A percentile compares a stretch with the other conserved stretches of the same genome.
These are phyloP conservation scores for Ctenicera cuprea DNA, from an alignment of 2,888 invertebrate genomes.

Conservation along the genomic window DNA sequence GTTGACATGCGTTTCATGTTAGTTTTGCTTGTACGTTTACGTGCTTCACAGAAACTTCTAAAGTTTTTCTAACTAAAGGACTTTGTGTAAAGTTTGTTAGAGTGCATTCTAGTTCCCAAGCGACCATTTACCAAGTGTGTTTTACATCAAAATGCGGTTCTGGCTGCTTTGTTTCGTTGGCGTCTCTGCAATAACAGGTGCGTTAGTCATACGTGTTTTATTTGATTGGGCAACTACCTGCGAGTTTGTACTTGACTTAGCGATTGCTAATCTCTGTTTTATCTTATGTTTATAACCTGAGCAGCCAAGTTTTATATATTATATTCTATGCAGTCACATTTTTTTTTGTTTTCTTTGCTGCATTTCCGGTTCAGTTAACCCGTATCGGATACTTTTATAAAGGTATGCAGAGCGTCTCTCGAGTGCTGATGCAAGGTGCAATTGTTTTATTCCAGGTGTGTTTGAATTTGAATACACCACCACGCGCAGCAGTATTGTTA, in stretches of 20 bases:
- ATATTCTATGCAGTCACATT: no score
- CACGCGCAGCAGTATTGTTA: neutral
- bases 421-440: constrained; percentile 12
- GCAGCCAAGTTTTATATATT: neutral
- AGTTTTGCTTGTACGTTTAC: constrained; percentile 29
- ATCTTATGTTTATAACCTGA: constrained; percentile 16
- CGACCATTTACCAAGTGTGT: constrained; percentile 22
- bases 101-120: constrained; percentile 12
- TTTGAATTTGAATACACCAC: no score
- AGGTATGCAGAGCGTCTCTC: neutral
- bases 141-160: constrained; percentile 41
- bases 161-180: constrained; percentile 43
- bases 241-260: constrained; percentile 38
- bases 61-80: constrained; percentile 26
- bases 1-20: constrained; percentile 16
- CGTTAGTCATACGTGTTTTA: constrained; percentile 48
- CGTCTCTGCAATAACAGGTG: constrained; percentile 51
- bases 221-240: constrained; percentile 50
- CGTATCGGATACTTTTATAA: no score
- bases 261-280: constrained; percentile 21
- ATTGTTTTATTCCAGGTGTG: neutral
- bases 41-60: constrained; percentile 18
- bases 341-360: neutral
- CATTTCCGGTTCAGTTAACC: constrained; percentile 3
- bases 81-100: neutral